Conservation (phyloP, 2,888 invertebrate species). For the Myopa testacea region DNA sequence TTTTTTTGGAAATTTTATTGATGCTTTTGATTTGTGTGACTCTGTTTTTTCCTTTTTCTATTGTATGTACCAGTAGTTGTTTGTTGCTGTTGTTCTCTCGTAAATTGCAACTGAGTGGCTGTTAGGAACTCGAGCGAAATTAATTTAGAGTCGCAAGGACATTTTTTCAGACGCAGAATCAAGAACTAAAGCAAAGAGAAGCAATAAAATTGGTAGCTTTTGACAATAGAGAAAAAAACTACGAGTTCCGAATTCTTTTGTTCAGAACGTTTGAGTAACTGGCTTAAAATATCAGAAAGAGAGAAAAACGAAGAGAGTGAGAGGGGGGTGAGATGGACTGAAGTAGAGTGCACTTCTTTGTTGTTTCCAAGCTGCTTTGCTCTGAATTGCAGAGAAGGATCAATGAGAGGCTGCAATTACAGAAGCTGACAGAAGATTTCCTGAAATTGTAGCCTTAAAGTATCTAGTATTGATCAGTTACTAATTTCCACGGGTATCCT, state of each 20-base stretch:
- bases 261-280: too few relatives aligned
- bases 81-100: neutral
- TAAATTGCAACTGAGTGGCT: slow-evolving; percentile 1
- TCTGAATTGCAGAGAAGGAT: neutral
- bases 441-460: neutral
- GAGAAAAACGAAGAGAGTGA: neutral
- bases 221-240: neutral
- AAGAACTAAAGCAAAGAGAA: neutral
- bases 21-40: neutral
- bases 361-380: neutral
- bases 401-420: too few relatives aligned
- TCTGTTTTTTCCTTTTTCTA: neutral
- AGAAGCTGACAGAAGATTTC: neutral
- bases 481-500: too few relatives aligned
- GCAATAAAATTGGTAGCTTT: neutral
- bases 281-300: too few relatives aligned
- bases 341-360: neutral
- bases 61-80: neutral
- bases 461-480: too few relatives aligned
- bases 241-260: too few relatives aligned
- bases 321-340: neutral
- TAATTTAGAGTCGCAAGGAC: slow-evolving; percentile 15
- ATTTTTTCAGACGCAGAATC: neutral
- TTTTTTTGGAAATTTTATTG: slow-evolving; percentile 2
- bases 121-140: neutral